These are phyloP conservation scores for Smutsia gigantea DNA, from an alignment of 2,797 vertebrate genomes.

Conservation along the genomic window DNA sequence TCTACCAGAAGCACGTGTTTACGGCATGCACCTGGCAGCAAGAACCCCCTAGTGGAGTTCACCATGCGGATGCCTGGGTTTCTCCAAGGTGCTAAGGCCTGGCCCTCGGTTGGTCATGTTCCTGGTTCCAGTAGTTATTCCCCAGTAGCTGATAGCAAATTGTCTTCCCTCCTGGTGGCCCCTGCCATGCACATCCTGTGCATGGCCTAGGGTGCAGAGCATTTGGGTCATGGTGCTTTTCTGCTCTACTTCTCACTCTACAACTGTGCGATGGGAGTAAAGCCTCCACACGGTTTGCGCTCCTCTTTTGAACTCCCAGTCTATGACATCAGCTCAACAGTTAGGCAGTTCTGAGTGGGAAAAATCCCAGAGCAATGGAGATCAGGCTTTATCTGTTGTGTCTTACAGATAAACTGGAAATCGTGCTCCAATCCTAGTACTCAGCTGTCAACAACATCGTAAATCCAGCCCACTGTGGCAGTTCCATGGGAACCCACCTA, in stretches of 20 bases:
- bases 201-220: rapidly evolving
- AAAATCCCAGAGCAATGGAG: background rate
- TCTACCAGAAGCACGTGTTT: background rate
- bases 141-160: too few relatives aligned
- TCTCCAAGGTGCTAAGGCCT: background rate
- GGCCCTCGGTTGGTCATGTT: background rate
- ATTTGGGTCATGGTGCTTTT: rapidly evolving
- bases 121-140: background rate
- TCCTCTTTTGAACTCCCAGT: background rate
- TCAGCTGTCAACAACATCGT: background rate
- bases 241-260: background rate
- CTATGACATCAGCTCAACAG: background rate
- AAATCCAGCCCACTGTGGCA: background rate
- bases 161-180: background rate
- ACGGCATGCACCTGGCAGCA: background rate
- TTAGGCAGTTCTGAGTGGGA: background rate
- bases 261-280: rapidly evolving
- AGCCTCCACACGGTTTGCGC: background rate
- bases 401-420: background rate
- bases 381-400: background rate
- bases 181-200: rapidly evolving
- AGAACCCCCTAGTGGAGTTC: background rate
- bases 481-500: rapidly evolving
- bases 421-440: background rate
- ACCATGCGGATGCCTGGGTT: too few relatives aligned